A percentile compares a stretch with the other conserved stretches of the same genome.
Evolutionary conservation across 2,113 vertebrate genomes (phyloP).

Genomic region (Thinocorus orbignyianus): DNA sequence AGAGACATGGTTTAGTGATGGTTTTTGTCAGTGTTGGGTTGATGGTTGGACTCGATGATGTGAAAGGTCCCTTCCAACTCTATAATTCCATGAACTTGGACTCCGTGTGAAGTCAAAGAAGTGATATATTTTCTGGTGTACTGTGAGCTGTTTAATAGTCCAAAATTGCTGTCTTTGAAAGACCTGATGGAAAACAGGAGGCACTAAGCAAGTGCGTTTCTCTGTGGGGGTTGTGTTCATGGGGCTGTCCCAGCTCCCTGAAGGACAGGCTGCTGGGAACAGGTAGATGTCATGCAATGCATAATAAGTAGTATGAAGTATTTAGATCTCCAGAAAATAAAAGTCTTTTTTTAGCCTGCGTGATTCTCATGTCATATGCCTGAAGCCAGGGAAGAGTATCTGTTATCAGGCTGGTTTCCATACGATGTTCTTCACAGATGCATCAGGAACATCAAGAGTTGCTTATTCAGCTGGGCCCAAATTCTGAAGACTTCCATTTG

Average conservation of each 20-base stretch:
- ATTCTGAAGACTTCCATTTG: neutral
- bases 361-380: neutral
- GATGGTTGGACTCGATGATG: no score
- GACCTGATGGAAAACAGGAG: neutral
- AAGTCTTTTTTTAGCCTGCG: neutral
- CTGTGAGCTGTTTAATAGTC: neutral
- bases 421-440: neutral
- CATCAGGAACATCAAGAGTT: neutral
- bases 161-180: neutral
- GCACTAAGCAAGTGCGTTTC: neutral
- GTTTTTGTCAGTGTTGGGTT: no score
- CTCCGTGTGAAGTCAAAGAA: neutral
- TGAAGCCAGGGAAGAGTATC: neutral
- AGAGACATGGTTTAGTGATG: no score
- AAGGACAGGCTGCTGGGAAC: neutral
- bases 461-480: neutral
- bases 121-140: neutral
- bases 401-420: neutral
- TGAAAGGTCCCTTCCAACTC: no score
- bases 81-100: no score
- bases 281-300: neutral
- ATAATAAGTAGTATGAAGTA: neutral
- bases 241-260: neutral
- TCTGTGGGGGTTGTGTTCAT: neutral
- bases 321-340: neutral